Percentiles rank a stretch among this genome's conserved stretches.
Evolutionary conservation across 2,797 vertebrate genomes (phyloP).

Genomic region (Aselliscus stoliczkanus): DNA sequence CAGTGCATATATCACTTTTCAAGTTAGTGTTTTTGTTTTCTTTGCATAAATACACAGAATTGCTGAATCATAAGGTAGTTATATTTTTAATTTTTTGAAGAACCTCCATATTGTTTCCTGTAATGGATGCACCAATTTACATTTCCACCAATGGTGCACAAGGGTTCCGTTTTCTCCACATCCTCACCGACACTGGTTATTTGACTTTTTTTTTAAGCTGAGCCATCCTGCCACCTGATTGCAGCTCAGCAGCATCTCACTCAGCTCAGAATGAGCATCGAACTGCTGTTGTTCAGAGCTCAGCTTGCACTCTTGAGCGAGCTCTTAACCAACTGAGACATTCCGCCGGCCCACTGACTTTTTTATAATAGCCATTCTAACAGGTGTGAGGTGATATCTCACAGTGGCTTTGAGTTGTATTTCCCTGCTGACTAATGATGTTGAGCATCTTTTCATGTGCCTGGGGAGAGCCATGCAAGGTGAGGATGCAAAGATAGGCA

Average conservation of each 20-base stretch:
- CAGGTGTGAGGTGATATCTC: background rate
- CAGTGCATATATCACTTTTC: background rate
- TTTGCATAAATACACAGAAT: background rate
- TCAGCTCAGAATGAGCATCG: too few relatives aligned
- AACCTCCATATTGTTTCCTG: background rate
- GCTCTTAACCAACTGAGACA: too few relatives aligned
- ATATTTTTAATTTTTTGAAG: background rate
- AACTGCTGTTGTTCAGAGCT: too few relatives aligned
- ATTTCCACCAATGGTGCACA: background rate
- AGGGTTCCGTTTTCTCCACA: background rate
- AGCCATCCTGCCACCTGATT: too few relatives aligned
- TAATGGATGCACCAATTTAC: background rate
- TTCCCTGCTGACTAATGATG: background rate
- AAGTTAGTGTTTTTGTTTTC: background rate
- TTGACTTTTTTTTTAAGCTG: too few relatives aligned
- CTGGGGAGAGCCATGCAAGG: background rate
- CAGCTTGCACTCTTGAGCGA: too few relatives aligned
- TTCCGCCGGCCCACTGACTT: too few relatives aligned
- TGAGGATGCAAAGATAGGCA: background rate
- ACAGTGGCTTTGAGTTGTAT: background rate
- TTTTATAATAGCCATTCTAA: too few relatives aligned
- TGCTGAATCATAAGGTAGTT: background rate
- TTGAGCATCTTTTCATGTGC: background rate
- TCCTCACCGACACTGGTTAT: background rate
- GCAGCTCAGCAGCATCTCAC: too few relatives aligned